These are phyloP conservation scores for Cyrtonyx montezumae DNA, from an alignment of 2,113 vertebrate species.

Conservation along the genomic window DNA sequence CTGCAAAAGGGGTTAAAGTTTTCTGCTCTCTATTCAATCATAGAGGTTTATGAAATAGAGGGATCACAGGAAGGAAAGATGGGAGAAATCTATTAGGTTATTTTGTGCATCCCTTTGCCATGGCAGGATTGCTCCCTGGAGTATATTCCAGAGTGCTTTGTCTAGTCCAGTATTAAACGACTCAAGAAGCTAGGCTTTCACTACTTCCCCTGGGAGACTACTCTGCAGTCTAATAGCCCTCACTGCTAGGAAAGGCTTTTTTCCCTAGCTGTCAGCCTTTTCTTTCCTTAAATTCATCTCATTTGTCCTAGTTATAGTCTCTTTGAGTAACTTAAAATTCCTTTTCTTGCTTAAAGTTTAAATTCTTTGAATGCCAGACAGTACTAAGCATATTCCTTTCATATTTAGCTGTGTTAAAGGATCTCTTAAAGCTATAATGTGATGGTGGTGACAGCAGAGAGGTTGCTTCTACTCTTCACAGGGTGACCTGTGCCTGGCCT, in stretches of 20 bases:
- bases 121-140: constrained; percentile 53
- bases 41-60: constrained; percentile 27
- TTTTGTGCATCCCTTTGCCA: constrained; percentile 63
- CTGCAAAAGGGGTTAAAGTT: constrained; percentile 54
- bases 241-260: constrained; percentile 39
- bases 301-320: constrained; percentile 27
- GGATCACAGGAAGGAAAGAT: constrained; percentile 25
- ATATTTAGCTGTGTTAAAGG: constrained; percentile 32
- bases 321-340: constrained; percentile 16
- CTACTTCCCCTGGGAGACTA: constrained; percentile 52
- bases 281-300: constrained; percentile 35
- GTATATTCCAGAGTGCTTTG: constrained; percentile 56
- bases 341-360: not conserved
- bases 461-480: not conserved
- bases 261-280: constrained; percentile 40
- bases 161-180: constrained; percentile 57
- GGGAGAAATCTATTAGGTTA: constrained; percentile 46
- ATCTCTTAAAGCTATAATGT: not conserved
- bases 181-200: constrained; percentile 58
- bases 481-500: not conserved
- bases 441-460: not conserved
- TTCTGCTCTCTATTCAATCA: constrained; percentile 39
- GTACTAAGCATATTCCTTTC: not conserved
- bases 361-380: not conserved
- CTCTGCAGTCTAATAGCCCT: constrained; percentile 57